Percentiles rank a stretch among this genome's conserved stretches.
Conservation (phyloP, 2,888 invertebrate species). For the Eubasilissa splendida region DNA sequence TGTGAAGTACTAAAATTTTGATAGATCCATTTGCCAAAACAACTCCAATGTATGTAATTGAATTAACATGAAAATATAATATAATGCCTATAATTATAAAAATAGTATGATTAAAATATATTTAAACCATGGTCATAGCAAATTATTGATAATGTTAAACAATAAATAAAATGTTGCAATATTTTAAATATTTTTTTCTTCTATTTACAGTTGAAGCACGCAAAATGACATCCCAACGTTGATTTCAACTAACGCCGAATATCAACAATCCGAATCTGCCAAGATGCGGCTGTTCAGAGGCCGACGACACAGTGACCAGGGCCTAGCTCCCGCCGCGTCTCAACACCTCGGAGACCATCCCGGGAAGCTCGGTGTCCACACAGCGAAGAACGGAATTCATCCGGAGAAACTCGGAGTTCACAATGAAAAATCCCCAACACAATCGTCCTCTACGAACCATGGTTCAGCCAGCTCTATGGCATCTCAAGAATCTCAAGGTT, state of each 20-base stretch:
- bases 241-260: background rate
- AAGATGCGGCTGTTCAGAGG: constrained; percentile 77
- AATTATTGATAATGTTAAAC: no score
- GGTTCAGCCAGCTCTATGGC: background rate
- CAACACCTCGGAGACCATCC: constrained; percentile 69
- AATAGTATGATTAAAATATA: no score
- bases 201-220: constrained; percentile 16
- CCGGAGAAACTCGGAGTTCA: background rate
- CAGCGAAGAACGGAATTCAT: background rate
- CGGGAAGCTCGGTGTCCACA: constrained; percentile 60
- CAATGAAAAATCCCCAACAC: background rate
- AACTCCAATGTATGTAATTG: no score
- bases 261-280: background rate
- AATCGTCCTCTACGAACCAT: background rate
- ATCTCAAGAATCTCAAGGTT: background rate
- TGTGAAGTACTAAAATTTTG: no score
- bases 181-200: background rate
- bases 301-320: constrained; percentile 78
- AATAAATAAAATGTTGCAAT: no score
- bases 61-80: no score
- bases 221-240: constrained; percentile 9
- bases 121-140: no score
- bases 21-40: no score
- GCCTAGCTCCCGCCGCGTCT: constrained; percentile 69
- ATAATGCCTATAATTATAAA: no score